Base-by-base conservation (phyloP, 1,140 invertebrate species). In the Meteorus sp. region DNA sequence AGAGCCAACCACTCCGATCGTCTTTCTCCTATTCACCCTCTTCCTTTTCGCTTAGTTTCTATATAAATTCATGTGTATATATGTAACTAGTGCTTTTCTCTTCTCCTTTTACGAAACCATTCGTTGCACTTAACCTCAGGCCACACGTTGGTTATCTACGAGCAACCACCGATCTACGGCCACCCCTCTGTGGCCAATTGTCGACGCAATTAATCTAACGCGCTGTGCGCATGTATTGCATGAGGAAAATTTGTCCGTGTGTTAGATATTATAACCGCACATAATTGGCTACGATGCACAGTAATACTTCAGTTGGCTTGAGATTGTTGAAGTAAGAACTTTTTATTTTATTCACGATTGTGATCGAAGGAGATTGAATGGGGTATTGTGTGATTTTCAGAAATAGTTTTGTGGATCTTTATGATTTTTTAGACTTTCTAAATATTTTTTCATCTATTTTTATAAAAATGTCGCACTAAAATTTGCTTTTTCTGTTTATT, bases 191-290 rank as follows among this genome's bases (percentile, higher is more conserved):
- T 11, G 62, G 66, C 66, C 66, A 69, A 70, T 67, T 73, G 62
- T 64, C 64, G 59, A 29, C 44, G 65, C 61, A 70, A 76, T 76
- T 76, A 71, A 75, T 75, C 71, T 71, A 35, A 44, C 56, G 66
- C 54, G n/a, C n/a, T n/a, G n/a, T n/a, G n/a, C n/a, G 60, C 60
- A 59, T 65, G 62, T 63, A 57, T 59, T 53, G 50, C 27, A 11
- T 25, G 52, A 56, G 29, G 48, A 37, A 41, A 56, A 48, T 56
- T 27, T 45, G 19, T 5, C 11, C 23, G 17, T n/a, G n/a, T n/a
- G 9, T 9, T 29, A 29, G 4, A 29, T 29, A 29, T 29, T 33
- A 33, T n/a, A n/a, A n/a, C n/a, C n/a, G n/a, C n/a, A n/a, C n/a
- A n/a, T n/a, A n/a, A n/a, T n/a, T n/a, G n/a, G n/a, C n/a, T n/a